These are phyloP conservation scores for Halictus rubicundus DNA, from an alignment of 1,140 invertebrate species.

Conservation along the genomic window DNA sequence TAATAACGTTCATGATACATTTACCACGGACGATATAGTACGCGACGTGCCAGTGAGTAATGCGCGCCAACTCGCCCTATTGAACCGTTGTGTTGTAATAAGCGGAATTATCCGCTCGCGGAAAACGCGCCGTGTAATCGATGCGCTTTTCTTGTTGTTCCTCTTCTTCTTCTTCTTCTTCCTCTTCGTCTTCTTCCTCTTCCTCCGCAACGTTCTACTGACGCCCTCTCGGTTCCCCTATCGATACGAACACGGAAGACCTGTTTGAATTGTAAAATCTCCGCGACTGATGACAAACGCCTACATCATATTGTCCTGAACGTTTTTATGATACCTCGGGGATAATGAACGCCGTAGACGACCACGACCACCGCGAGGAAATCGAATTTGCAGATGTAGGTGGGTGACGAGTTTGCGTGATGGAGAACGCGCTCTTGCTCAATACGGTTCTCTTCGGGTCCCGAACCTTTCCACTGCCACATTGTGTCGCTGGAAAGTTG, in stretches of 20 bases:
- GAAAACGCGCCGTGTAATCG: slow-evolving; percentile 7
- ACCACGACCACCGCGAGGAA: not conserved
- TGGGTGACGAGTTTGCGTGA: not conserved
- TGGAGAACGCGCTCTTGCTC: not conserved
- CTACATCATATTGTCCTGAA: not conserved
- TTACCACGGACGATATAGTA: slow-evolving; percentile 9
- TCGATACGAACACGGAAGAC: slow-evolving; percentile 2
- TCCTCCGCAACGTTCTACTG: not conserved
- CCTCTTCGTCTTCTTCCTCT: not conserved
- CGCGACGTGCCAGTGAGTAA: slow-evolving; percentile 8
- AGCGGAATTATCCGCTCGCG: slow-evolving; percentile 18
- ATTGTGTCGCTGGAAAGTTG: too few species aligned
- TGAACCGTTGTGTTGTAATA: slow-evolving; percentile 31
- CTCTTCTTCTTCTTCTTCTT: not conserved
- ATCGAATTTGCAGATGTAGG: not conserved
- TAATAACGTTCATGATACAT: slow-evolving; percentile 37
- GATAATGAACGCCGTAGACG: not conserved
- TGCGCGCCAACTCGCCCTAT: slow-evolving; percentile 17
- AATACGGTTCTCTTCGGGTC: not conserved
- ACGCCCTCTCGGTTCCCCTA: too few species aligned
- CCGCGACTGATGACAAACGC: slow-evolving; percentile 8
- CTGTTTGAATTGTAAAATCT: not conserved
- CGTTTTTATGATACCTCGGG: not conserved
- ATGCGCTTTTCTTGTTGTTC: not conserved
- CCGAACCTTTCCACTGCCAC: too few species aligned